A percentile compares a stretch with the other conserved stretches of the same genome.
phyloP scores from a whole-genome alignment of 2,113 vertebrate species.

The Menidia beryllina region DNA sequence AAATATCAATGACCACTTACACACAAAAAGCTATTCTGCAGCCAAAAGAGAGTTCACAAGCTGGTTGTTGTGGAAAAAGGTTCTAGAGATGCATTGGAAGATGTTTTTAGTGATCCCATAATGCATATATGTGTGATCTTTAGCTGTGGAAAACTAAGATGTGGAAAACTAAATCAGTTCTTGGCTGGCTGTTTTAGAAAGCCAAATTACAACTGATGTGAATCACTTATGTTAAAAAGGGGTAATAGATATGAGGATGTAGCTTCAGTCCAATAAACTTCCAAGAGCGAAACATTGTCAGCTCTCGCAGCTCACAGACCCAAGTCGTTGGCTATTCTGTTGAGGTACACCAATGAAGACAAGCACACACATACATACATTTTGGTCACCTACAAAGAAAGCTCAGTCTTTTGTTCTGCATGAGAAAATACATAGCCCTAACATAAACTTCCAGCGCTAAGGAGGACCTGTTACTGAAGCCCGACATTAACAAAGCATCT shows the following conservation, averaged over 20 bases:
- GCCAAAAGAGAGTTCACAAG: slow-evolving; percentile 70
- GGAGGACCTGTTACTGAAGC: slow-evolving; percentile 11
- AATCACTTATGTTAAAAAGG: no score
- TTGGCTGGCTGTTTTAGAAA: no score
- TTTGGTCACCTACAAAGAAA: background rate
- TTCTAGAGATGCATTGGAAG: no score
- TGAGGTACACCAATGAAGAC: background rate
- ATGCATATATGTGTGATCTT: no score
- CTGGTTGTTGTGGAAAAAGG: slow-evolving; percentile 48
- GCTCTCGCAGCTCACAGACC: background rate
- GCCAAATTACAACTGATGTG: no score
- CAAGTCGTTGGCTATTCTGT: background rate
- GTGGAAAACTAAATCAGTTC: no score
- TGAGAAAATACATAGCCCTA: slow-evolving; percentile 5
- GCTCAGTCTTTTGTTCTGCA: background rate
- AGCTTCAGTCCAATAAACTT: no score
- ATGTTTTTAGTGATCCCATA: no score
- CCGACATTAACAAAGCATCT: slow-evolving; percentile 34
- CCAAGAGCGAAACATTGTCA: no score
- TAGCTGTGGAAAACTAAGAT: no score
- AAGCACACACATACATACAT: background rate
- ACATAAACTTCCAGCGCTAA: background rate
- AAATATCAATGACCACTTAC: slow-evolving; percentile 4
- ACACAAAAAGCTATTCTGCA: slow-evolving; percentile 63
- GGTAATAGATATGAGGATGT: no score